phyloP scores from a whole-genome alignment of 2,797 vertebrate genomes.

The Trachurus trachurus region DNA sequence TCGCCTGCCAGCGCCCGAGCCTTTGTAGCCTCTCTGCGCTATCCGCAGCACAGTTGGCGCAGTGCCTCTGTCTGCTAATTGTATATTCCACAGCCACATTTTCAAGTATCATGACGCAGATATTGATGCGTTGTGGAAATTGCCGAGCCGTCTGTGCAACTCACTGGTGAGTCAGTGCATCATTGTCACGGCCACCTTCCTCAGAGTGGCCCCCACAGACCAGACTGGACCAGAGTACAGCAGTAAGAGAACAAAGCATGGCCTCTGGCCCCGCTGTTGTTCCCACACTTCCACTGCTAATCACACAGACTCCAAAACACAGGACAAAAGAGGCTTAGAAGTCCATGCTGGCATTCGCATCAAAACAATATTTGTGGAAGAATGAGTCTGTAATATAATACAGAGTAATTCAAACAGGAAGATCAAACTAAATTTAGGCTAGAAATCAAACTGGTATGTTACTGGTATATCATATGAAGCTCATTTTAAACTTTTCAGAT shows the following conservation, averaged over 20 bases:
- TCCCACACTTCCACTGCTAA: slow-evolving; percentile 65
- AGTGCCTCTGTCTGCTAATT: slow-evolving; percentile 25
- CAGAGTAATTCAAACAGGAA: slow-evolving; percentile 26
- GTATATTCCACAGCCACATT: slow-evolving; percentile 14
- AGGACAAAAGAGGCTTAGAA: slow-evolving; percentile 28
- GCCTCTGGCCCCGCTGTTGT: slow-evolving; percentile 64
- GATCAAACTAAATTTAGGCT: neutral
- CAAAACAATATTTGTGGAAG: slow-evolving; percentile 40
- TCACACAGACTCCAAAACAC: slow-evolving; percentile 44
- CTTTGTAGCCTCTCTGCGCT: slow-evolving; percentile 41
- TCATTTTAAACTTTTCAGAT: slow-evolving; percentile 26
- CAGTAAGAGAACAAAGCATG: slow-evolving; percentile 71
- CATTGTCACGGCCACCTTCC: slow-evolving; percentile 60
- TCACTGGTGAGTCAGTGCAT: slow-evolving; percentile 54
- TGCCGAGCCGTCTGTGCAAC: slow-evolving; percentile 18
- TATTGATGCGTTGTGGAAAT: slow-evolving; percentile 51
- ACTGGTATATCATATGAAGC: slow-evolving; percentile 1
- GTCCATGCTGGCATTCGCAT: slow-evolving; percentile 38
- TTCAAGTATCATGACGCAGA: slow-evolving; percentile 53
- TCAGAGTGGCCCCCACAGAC: slow-evolving; percentile 56
- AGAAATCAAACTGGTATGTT: slow-evolving; percentile 24
- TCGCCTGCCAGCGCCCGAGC: slow-evolving; percentile 29
- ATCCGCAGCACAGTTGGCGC: slow-evolving; percentile 16
- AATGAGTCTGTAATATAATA: slow-evolving; percentile 9
- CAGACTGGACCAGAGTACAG: slow-evolving; percentile 34